Base-by-base conservation (phyloP, 2,888 invertebrate genomes). In the Seira musarum region DNA sequence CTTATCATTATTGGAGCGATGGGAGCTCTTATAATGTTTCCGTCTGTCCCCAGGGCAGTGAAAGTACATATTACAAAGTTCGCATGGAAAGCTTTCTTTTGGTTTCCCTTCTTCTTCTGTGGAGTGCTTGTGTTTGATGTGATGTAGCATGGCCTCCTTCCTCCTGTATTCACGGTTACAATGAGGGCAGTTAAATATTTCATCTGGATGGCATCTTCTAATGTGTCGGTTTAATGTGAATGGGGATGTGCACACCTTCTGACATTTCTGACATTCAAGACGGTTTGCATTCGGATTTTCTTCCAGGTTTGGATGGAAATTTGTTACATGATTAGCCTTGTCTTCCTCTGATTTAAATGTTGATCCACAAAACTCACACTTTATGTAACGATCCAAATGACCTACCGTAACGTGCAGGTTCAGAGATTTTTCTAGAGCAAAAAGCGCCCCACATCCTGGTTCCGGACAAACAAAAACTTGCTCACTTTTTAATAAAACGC, bases 301-400 rank as follows among this genome's bases (percentile, higher is more conserved):
- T 19, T 46, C 24, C 2, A 64, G 40, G 22, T 72, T 64, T 8
- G 72, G 72, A 72, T 72, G 72, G 19, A 72, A 64, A 13, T 40
- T 30, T 0, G 3, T 15, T 2, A 1, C 13, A 15, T 72, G 72
- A 8, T 24, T 6, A 2, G 2, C 2, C 19, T 64, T 2, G 1
- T 46, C 49, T 0, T 72, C 49, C 1, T 46, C 5, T 1, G 8
- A n/a, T 49, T 46, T 72, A 10, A 64, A 64, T 8, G 30, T 24
- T 19, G n/a, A 19, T 6, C 22, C 15, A 25, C 72, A 72, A 64
- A 72, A 72, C 25, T 17, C 1, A 25, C 72, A 72, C 19, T n/a
- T 40, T 1, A 63, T 30, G 1, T 57, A 40, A 15, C 25, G 17
- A 17, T 71, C 19, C 19, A 57, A 3, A 17, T 71, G 71, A 10